phyloP scores from a whole-genome alignment of 2,888 invertebrate species.

The Onchidella celtica region DNA sequence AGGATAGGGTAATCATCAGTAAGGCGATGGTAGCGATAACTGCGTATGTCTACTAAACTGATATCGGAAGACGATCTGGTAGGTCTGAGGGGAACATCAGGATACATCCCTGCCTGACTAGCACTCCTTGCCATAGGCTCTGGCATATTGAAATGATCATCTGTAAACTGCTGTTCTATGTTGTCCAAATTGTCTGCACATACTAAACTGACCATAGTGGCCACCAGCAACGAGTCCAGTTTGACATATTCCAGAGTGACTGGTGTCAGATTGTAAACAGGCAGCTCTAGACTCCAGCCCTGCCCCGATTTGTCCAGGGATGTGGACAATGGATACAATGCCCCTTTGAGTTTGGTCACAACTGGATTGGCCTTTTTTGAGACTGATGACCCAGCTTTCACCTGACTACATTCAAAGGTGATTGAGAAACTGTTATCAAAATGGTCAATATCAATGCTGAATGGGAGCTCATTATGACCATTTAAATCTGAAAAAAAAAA shows the following conservation, averaged over 20 bases:
- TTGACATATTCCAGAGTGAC: slow-evolving; percentile 75
- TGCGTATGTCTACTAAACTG: slow-evolving; percentile 72
- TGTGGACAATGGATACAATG: slow-evolving; percentile 2
- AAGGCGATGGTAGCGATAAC: slow-evolving; percentile 74
- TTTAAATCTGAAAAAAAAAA: slow-evolving; percentile 51
- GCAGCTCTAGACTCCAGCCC: slow-evolving; percentile 36
- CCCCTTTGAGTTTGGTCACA: not conserved
- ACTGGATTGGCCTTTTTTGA: not conserved
- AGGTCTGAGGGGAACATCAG: slow-evolving; percentile 21
- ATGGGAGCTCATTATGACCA: slow-evolving; percentile 61
- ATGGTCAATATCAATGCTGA: slow-evolving; percentile 60
- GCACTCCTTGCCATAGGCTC: slow-evolving; percentile 16
- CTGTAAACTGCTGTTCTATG: slow-evolving; percentile 66
- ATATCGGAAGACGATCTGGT: slow-evolving; percentile 65
- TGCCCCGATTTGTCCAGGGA: slow-evolving; percentile 21
- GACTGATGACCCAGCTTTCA: slow-evolving; percentile 2
- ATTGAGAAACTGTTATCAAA: slow-evolving; percentile 58
- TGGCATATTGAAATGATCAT: slow-evolving; percentile 61
- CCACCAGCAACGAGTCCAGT: slow-evolving; percentile 71
- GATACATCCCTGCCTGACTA: slow-evolving; percentile 4
- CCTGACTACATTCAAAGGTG: slow-evolving; percentile 37
- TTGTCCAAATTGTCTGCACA: slow-evolving; percentile 74
- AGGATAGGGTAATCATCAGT: slow-evolving; percentile 71
- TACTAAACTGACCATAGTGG: slow-evolving; percentile 74
- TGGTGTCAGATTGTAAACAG: slow-evolving; percentile 64